Evolutionary conservation across 2,888 invertebrate genomes (phyloP), one percentile per base, ranked within the genome.

Genomic region (Scrobipalpa costella): DNA sequence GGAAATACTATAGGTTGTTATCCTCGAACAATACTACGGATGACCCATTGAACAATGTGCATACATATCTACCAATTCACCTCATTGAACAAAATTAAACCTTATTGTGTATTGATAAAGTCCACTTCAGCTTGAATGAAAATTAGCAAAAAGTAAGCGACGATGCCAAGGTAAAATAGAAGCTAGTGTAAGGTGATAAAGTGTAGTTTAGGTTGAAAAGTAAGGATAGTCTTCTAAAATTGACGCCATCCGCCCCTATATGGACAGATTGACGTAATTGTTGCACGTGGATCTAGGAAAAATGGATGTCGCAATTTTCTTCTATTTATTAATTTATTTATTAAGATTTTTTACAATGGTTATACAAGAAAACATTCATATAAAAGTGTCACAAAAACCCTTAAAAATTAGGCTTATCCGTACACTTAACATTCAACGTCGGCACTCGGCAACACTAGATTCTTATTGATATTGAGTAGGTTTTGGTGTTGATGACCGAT

Each of bases 201-300:
- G 52, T 7, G n/a, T n/a, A 33, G 27, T 52, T 33, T 27, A 1
- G 52, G 9, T 33, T 52, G 52, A 52, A 52, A 27, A 55, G n/a
- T 15, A 15, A 34, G 7, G 50, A 15, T n/a, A 34, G n/a, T 34
- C 34, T 34, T 33, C 55, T 34, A 15, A 55, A 52, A 55, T 55
- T 55, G 55, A 33, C 27, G 34, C 27, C 55, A 55, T 55, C 55
- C 55, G 55, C 34, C 50, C 50, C 15, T 15, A 55, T 55, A 15
- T 21, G 44, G 44, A 9, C 21, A 50, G 19, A 50, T 50, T 50
- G 50, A 50, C 21, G 50, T 19, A 21, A 50, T 21, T 21, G 21
- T 50, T 50, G 11, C 9, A 50, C 50, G 2, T 0, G 19, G 50
- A 50, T 21, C 9, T 2, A 7, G 8, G 21, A 1, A 50, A 21